Evolutionary conservation across 2,113 vertebrate genomes (phyloP), one percentile per base, ranked within the genome.

Genomic region (Cyphomyrus discorhynchus): DNA sequence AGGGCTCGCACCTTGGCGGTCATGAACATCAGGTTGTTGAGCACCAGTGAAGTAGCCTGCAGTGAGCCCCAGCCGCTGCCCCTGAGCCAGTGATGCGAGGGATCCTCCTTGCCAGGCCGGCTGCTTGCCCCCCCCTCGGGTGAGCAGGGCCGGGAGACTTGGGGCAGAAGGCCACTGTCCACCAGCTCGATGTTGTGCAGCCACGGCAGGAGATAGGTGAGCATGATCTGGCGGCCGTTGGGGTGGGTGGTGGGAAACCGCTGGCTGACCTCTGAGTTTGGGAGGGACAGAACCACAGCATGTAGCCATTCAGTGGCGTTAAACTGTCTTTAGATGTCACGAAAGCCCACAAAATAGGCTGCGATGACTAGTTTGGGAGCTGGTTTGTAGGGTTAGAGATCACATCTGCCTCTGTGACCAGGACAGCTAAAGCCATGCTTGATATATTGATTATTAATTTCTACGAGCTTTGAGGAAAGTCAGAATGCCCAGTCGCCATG

Each of bases 21-120:
- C 98, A 99, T 99, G 92, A 98, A 99, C 98, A 99, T 99, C 92
- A 99, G 98, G 94, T 99, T 99, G 95, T 99, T 99, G 88, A 99
- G 97, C 92, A 99, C 98, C 80, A 99, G 94, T 0, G 98, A 98
- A 0, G 98, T 99, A 10, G 98, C 98, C 93, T 99, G 98, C 24
- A 98, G 96, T 47, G 98, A 99, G 42, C 98, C 98, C 98, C 98
- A 99, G 92, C 98, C 98, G 2, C 93, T 99, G 88, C 98, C 98
- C 93, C 96, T 97, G n/a, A 99, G 95, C 89, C 97, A 97, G 5
- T 93, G 53, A 24, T 21, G 96, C 53, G 94, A 92, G 52, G 95
- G 90, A 2, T 93, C 91, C 7, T 91, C 86, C 89, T 96, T 96
- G 27, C 97, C 97, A 2, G 95, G 95, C 82, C 95, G 96, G 49